Percentiles rank a stretch among this genome's conserved stretches.
phyloP scores from a whole-genome alignment of 1,140 invertebrate species.

The Sycophila sp. region DNA sequence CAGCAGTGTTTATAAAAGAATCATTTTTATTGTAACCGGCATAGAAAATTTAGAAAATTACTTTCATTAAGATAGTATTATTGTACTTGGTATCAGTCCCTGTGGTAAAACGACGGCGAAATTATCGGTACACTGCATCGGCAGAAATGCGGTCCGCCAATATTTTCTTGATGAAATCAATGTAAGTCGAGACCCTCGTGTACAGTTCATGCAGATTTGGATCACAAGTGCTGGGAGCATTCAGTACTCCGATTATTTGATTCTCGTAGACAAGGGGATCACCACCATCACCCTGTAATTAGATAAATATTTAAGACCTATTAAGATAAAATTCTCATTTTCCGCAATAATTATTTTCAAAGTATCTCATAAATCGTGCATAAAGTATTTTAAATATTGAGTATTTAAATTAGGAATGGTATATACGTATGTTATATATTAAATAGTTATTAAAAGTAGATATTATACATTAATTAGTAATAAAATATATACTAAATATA shows the following conservation, averaged over 20 bases:
- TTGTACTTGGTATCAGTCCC: neutral
- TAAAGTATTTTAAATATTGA: no score
- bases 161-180: neutral
- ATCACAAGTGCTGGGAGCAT: neutral
- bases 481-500: no score
- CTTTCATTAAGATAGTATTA: neutral
- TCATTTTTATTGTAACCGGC: no score
- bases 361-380: no score
- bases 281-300: constrained; percentile 3
- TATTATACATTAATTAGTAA: no score
- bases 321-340: neutral
- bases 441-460: no score
- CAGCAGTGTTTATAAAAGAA: no score
- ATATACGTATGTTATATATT: neutral
- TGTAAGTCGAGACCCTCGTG: neutral
- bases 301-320: neutral
- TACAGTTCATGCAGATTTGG: neutral
- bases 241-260: constrained; percentile 2
- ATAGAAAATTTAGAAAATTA: neutral
- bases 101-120: neutral
- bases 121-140: neutral
- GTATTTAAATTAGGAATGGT: no score
- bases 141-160: neutral
- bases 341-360: no score
- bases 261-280: constrained; percentile 1